These are phyloP conservation scores for Lepidiolamprologus cunningtoni DNA, from an alignment of 2,113 vertebrate genomes.

Conservation along the genomic window DNA sequence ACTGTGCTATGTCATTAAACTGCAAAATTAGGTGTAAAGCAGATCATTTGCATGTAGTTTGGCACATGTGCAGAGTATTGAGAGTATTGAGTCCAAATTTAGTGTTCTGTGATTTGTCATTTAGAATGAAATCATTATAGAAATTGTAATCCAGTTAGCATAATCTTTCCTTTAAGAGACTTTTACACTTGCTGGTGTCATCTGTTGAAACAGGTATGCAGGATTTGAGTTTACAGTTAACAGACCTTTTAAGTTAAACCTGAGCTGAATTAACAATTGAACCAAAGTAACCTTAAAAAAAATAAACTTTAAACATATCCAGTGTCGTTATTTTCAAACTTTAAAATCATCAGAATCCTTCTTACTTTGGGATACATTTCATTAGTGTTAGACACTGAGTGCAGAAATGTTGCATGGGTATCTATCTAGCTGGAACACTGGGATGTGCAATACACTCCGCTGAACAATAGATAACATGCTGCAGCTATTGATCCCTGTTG, in stretches of 20 bases:
- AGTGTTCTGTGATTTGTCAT: neutral
- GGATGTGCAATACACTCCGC: neutral
- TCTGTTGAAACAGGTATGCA: neutral
- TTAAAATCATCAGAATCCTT: neutral
- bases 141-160: neutral
- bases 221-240: neutral
- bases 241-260: neutral
- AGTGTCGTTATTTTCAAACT: neutral
- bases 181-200: neutral
- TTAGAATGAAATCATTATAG: neutral
- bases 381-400: neutral
- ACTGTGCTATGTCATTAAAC: neutral
- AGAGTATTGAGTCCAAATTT: neutral
- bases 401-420: neutral
- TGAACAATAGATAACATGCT: conserved; percentile 61
- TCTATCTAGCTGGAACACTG: conserved; percentile 18
- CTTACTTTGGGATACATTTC: neutral
- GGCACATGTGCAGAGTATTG: neutral
- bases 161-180: neutral
- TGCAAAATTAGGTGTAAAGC: neutral
- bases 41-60: neutral
- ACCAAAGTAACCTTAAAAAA: neutral
- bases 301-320: fast-evolving
- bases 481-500: conserved; percentile 64
- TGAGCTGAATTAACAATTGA: neutral